Conservation (phyloP, 2,797 vertebrate species). For the Lagocephalus sceleratus region DNA sequence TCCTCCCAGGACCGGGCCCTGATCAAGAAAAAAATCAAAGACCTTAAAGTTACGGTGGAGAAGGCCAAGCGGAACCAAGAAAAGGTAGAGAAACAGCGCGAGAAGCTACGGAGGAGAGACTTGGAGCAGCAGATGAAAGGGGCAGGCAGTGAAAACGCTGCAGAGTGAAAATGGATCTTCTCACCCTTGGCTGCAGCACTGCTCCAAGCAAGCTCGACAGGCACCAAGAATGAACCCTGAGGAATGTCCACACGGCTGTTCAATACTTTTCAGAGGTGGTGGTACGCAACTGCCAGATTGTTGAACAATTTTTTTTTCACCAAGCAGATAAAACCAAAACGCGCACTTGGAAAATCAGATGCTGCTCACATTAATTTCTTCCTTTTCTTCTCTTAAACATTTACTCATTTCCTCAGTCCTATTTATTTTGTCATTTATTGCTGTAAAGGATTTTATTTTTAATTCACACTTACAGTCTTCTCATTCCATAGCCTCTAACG, state of each 20-base stretch:
- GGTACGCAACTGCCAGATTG: constrained; percentile 34
- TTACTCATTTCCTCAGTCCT: constrained; percentile 33
- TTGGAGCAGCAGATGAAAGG: constrained; percentile 83
- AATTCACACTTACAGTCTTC: constrained; percentile 13
- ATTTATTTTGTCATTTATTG: constrained; percentile 63
- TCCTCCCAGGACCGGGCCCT: constrained; percentile 88
- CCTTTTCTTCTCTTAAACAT: constrained; percentile 17
- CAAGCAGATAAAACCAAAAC: constrained; percentile 62
- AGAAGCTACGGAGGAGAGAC: constrained; percentile 84
- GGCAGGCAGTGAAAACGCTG: constrained; percentile 69
- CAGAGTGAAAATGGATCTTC: constrained; percentile 66
- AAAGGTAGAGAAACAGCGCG: constrained; percentile 88
- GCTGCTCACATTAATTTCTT: constrained; percentile 37
- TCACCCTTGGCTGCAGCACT: constrained; percentile 45
- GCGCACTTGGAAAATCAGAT: constrained; percentile 42
- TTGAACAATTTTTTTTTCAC: constrained; percentile 40
- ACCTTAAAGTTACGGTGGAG: constrained; percentile 88
- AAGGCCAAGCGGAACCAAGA: constrained; percentile 86
- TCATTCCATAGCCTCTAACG: constrained; percentile 39
- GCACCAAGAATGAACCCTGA: constrained; percentile 37
- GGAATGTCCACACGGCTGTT: constrained; percentile 45
- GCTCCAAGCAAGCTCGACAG: constrained; percentile 37
- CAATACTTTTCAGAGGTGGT: constrained; percentile 43
- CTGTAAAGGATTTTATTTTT: constrained; percentile 74
- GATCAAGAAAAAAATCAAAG: constrained; percentile 94